Evolutionary conservation across 23 tunicate species (phyloP).

Genomic region (Ciona savignyi): DNA sequence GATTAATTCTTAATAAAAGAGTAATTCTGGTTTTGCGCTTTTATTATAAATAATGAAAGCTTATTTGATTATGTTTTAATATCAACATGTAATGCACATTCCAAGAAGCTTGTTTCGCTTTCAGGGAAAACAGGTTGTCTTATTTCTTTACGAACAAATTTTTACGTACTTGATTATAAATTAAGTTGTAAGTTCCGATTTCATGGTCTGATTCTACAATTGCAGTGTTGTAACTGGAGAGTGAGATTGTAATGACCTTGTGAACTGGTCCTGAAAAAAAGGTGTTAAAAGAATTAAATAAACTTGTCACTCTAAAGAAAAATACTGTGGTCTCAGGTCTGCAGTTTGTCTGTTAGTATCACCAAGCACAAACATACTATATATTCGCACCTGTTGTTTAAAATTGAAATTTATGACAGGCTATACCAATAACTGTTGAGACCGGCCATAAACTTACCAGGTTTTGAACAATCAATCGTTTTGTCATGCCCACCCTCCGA

Average conservation of each 20-base stretch:
- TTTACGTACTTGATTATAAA: constrained; percentile 74
- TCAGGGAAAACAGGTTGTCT: too few species aligned
- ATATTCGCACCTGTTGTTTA: neutral
- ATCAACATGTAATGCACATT: too few species aligned
- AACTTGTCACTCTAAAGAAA: neutral
- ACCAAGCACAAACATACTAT: neutral
- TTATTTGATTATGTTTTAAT: too few species aligned
- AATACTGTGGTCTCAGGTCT: neutral
- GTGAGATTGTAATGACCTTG: constrained; percentile 33
- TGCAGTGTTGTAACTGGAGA: constrained; percentile 40
- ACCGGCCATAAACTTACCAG: constrained; percentile 25
- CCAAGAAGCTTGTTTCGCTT: too few species aligned
- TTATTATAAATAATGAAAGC: too few species aligned
- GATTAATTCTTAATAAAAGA: too few species aligned
- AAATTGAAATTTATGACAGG: neutral
- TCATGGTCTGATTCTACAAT: constrained; percentile 43
- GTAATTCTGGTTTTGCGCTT: too few species aligned
- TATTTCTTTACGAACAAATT: too few species aligned
- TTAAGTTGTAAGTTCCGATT: constrained; percentile 61
- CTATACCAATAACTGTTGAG: neutral
- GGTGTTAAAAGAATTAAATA: neutral
- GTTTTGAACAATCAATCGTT: constrained; percentile 40
- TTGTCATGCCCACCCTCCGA: constrained; percentile 54
- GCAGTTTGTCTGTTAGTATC: neutral
- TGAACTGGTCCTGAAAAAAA: constrained; percentile 21